A percentile compares a stretch with the other conserved stretches of the same genome.
Evolutionary conservation across 1,140 invertebrate species (phyloP).

Genomic region (Samia ricini): DNA sequence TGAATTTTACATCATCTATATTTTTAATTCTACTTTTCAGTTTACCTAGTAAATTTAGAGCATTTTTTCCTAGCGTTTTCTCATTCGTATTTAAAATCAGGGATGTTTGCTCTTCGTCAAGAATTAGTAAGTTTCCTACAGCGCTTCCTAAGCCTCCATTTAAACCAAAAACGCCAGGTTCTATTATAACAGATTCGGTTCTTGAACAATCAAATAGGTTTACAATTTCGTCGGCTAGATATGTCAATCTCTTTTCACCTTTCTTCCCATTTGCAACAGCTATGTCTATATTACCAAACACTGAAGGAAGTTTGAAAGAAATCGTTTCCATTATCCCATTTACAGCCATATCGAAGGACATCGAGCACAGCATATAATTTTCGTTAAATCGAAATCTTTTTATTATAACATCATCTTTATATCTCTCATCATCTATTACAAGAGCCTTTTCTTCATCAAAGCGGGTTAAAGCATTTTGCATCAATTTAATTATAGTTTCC

Average conservation of each 20-base stretch:
- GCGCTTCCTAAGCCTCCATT: not conserved
- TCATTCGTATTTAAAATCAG: not conserved
- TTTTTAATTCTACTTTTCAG: not conserved
- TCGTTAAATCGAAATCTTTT: not conserved
- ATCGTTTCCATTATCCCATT: not conserved
- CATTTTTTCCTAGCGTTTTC: not conserved
- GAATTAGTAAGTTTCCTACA: slow-evolving; percentile 1
- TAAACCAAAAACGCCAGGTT: not conserved
- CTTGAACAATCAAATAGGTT: not conserved
- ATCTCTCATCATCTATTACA: not conserved
- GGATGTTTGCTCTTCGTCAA: not conserved
- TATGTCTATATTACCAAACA: slow-evolving; percentile 19
- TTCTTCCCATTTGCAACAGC: not conserved
- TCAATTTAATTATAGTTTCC: not conserved
- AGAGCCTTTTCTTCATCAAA: not conserved
- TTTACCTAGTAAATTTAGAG: not conserved
- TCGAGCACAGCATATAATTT: not conserved
- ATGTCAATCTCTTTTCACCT: slow-evolving; percentile 5
- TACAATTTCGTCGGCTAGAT: not conserved
- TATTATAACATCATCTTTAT: not conserved
- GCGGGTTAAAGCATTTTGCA: not conserved
- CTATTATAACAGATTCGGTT: not conserved
- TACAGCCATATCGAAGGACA: not conserved
- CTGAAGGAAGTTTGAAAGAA: slow-evolving; percentile 12
- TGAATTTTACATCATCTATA: not conserved